Evolutionary conservation across 2,888 invertebrate species (phyloP).

Genomic region (Iselma pallidipennis): DNA sequence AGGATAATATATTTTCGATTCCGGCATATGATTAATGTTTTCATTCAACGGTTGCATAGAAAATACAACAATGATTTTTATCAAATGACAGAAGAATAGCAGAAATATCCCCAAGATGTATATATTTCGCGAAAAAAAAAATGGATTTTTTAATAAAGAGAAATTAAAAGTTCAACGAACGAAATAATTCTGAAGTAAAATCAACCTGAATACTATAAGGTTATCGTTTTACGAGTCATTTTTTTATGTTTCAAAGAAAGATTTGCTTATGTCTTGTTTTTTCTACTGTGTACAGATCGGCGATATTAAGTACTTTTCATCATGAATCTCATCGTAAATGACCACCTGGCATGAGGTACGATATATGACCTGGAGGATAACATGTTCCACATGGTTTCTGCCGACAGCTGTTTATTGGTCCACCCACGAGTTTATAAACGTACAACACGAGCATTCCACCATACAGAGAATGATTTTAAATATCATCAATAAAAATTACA

Average conservation of each 20-base stretch:
- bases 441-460: background rate
- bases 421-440: conserved; percentile 8
- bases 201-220: background rate
- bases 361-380: conserved; percentile 11
- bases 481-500: background rate
- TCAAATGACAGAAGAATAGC: background rate
- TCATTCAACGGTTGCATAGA: conserved; percentile 28
- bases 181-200: background rate
- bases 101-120: background rate
- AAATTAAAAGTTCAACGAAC: background rate
- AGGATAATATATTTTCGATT: conserved; percentile 35
- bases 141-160: background rate
- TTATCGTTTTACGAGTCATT: background rate
- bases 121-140: background rate
- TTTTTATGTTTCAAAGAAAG: background rate
- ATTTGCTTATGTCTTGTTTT: background rate
- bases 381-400: conserved; percentile 15
- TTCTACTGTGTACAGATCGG: background rate
- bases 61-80: background rate
- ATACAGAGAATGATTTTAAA: background rate
- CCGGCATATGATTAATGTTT: conserved; percentile 43
- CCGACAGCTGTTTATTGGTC: conserved; percentile 26
- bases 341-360: conserved; percentile 20
- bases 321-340: conserved; percentile 11
- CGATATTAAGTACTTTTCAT: background rate